Evolutionary conservation across 2,113 vertebrate species (phyloP).

Genomic region (Pogonocichla stellata): DNA sequence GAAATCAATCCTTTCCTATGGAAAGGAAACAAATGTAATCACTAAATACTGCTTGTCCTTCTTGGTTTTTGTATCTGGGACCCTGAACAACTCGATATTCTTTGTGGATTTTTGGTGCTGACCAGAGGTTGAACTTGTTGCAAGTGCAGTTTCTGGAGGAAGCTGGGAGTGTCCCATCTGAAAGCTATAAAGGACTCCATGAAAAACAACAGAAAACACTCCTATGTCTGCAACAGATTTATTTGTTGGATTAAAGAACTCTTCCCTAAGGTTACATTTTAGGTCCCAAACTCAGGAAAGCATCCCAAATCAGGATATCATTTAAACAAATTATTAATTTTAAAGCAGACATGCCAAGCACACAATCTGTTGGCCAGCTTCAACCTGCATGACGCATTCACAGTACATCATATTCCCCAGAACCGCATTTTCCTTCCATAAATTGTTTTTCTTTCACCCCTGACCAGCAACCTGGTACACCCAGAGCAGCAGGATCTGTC

Average conservation of each 20-base stretch:
- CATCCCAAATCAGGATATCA: neutral
- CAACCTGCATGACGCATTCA: neutral
- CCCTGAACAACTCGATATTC: neutral
- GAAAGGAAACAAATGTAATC: slow-evolving; percentile 6
- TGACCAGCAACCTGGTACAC: neutral
- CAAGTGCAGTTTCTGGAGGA: slow-evolving; percentile 43
- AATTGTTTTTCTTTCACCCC: neutral
- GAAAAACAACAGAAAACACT: slow-evolving; percentile 34
- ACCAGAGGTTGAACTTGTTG: slow-evolving; percentile 40
- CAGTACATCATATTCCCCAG: neutral
- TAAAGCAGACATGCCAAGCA: neutral
- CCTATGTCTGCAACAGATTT: slow-evolving; percentile 19
- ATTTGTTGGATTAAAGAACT: slow-evolving; percentile 23
- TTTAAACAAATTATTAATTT: neutral
- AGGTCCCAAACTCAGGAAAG: neutral
- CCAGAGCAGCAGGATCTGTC: neutral
- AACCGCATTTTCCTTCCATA: neutral
- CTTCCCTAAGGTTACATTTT: slow-evolving; percentile 3
- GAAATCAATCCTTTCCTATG: slow-evolving; percentile 15
- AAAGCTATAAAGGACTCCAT: slow-evolving; percentile 40
- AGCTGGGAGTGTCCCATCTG: slow-evolving; percentile 49
- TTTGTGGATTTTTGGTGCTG: neutral
- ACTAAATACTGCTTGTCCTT: neutral
- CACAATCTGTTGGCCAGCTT: neutral
- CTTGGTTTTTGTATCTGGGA: neutral